Percentiles rank a stretch among this genome's conserved stretches.
phyloP scores from a whole-genome alignment of 2,113 vertebrate genomes.

The Sinocyclocheilus anshuiensis region DNA sequence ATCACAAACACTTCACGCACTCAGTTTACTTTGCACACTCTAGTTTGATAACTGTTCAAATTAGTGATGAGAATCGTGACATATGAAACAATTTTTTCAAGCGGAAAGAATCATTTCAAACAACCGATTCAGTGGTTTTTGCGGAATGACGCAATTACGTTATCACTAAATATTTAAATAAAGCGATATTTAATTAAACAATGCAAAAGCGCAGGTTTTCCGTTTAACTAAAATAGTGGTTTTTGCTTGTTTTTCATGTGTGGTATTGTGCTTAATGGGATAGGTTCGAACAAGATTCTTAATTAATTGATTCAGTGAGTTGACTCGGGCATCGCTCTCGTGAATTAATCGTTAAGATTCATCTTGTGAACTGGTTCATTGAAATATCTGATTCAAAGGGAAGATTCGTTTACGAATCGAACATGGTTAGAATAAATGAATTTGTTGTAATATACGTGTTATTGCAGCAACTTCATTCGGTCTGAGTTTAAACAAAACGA shows the following conservation, averaged over 20 bases:
- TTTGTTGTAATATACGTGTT: background rate
- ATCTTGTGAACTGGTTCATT: background rate
- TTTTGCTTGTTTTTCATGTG: background rate
- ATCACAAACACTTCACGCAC: background rate
- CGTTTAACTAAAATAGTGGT: background rate
- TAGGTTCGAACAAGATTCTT: background rate
- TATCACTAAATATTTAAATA: background rate
- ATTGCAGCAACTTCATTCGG: conserved; percentile 29
- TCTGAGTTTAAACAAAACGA: conserved; percentile 33
- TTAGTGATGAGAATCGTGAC: background rate
- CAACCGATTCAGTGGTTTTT: background rate
- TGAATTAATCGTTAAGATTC: background rate
- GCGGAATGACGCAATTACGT: background rate
- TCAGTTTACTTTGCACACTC: too few relatives aligned
- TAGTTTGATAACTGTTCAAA: background rate
- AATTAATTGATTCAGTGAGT: background rate
- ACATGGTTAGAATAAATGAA: background rate
- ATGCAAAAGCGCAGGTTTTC: background rate
- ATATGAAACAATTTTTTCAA: too few relatives aligned
- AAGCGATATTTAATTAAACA: background rate
- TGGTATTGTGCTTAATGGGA: background rate
- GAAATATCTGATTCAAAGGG: background rate
- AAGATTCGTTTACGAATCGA: background rate
- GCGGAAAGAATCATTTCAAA: background rate
- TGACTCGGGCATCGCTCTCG: background rate